Conservation (phyloP, 2,113 vertebrate genomes). For the Catharus fuscescens region DNA sequence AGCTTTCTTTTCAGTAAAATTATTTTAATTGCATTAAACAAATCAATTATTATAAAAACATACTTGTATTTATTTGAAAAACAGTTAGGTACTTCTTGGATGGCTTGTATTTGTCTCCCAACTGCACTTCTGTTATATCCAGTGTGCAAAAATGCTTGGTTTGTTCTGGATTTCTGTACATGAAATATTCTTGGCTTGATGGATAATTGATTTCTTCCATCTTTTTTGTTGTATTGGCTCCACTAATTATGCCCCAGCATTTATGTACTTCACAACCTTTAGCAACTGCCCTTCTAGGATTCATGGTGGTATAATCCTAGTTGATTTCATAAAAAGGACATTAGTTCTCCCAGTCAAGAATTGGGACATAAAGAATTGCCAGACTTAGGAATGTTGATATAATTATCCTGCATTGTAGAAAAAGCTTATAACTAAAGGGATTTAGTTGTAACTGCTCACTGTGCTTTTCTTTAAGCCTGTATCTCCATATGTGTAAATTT, state of each 20-base stretch:
- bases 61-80: neutral
- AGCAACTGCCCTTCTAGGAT: neutral
- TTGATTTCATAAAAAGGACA: neutral
- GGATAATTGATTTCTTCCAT: neutral
- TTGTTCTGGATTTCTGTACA: neutral
- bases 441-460: neutral
- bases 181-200: neutral
- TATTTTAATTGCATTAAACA: neutral
- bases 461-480: neutral
- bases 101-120: neutral
- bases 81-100: fast-evolving
- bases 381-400: neutral
- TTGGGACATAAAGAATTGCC: neutral
- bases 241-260: neutral
- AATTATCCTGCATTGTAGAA: neutral
- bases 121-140: fast-evolving
- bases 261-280: neutral
- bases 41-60: neutral
- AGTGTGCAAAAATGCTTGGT: neutral
- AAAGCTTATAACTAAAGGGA: neutral
- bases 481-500: neutral
- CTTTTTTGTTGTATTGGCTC: neutral
- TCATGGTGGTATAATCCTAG: neutral
- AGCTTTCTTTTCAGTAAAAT: neutral
- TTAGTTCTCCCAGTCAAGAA: neutral